These are phyloP conservation scores for Anolis apletophallus DNA, from an alignment of 2,797 vertebrate species.

Conservation along the genomic window DNA sequence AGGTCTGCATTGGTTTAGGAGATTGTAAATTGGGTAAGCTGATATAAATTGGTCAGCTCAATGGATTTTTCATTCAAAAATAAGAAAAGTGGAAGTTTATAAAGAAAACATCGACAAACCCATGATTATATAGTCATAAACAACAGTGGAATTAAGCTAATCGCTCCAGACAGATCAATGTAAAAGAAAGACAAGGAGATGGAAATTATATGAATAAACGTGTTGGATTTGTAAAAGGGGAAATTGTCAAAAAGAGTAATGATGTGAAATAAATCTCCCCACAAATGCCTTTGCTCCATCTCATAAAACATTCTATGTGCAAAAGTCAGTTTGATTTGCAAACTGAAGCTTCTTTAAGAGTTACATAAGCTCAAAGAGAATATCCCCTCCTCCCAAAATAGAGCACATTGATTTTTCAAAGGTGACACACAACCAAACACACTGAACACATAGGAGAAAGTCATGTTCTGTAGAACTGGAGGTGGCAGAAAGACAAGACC, in stretches of 20 bases:
- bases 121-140: constrained; percentile 10
- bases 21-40: background rate
- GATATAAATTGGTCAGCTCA: background rate
- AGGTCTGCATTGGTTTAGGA: background rate
- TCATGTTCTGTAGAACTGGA: background rate
- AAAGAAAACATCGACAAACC: constrained; percentile 15
- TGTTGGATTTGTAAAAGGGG: constrained; percentile 43
- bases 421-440: constrained; percentile 21
- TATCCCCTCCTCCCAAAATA: constrained; percentile 33
- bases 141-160: constrained; percentile 30
- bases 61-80: background rate
- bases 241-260: constrained; percentile 50
- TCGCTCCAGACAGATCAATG: constrained; percentile 15
- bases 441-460: background rate
- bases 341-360: background rate
- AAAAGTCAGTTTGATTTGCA: background rate
- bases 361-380: constrained; percentile 49
- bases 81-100: background rate
- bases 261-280: background rate
- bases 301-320: background rate
- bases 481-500: background rate
- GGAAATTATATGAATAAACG: constrained; percentile 42
- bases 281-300: background rate
- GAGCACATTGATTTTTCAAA: constrained; percentile 52
- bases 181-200: constrained; percentile 38